These are phyloP conservation scores for Enteromius paludinosus DNA, from an alignment of 2,797 vertebrate genomes.

Conservation along the genomic window DNA sequence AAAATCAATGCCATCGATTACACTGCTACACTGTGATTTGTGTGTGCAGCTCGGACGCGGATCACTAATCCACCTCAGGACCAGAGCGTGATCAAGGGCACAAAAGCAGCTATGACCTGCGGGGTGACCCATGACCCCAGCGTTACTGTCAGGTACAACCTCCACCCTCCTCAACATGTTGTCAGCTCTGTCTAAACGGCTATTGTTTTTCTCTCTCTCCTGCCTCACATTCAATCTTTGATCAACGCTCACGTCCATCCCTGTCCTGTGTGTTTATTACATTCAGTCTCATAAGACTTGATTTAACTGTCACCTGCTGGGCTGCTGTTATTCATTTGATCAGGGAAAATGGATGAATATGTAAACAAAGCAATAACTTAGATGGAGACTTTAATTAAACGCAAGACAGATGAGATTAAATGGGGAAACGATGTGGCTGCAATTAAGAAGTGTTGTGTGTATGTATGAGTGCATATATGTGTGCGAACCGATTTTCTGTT, in stretches of 20 bases:
- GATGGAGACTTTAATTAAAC: constrained; percentile 84
- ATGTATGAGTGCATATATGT: constrained; percentile 40
- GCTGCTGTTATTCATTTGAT: constrained; percentile 79
- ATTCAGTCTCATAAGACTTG: constrained; percentile 65
- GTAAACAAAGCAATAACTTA: constrained; percentile 85
- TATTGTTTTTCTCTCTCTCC: constrained; percentile 12
- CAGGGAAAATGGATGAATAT: constrained; percentile 81
- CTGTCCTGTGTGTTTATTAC: constrained; percentile 52
- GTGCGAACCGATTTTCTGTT: constrained; percentile 43
- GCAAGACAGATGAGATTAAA: constrained; percentile 80
- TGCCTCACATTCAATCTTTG: constrained; percentile 33
- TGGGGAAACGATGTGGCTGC: constrained; percentile 73
- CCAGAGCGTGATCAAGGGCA: constrained; percentile 98
- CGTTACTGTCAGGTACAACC: constrained; percentile 86
- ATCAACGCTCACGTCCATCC: constrained; percentile 43
- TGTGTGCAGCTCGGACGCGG: constrained; percentile 87
- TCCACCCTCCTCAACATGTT: constrained; percentile 15
- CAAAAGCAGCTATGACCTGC: constrained; percentile 92
- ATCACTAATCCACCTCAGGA: constrained; percentile 90
- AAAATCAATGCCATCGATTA: constrained; percentile 34
- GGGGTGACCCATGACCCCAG: constrained; percentile 93
- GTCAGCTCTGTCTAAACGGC: constrained; percentile 48
- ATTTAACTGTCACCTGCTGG: constrained; percentile 79
- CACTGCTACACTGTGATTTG: constrained; percentile 8
- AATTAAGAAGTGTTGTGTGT: constrained; percentile 72